phyloP scores from a whole-genome alignment of 2,888 invertebrate species.

The Phyllotreta striolata region DNA sequence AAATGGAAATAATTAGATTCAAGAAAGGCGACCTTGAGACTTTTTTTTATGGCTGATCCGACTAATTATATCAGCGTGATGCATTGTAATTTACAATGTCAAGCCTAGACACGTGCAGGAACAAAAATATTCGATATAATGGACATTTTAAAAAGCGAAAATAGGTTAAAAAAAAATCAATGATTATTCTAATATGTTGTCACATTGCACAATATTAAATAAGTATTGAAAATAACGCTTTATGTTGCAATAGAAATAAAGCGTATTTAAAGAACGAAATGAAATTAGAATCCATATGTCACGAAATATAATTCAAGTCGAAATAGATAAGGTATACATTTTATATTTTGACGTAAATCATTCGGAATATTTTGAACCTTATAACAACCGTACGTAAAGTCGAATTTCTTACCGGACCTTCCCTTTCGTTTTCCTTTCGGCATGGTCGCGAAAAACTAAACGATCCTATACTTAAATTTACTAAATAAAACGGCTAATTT shows the following conservation, averaged over 20 bases:
- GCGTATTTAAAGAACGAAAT: conserved; percentile 4
- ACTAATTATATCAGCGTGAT: too few species aligned
- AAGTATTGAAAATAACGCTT: too few species aligned
- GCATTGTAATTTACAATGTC: too few species aligned
- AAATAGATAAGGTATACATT: conserved; percentile 23
- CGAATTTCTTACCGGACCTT: conserved; percentile 70
- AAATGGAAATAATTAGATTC: not conserved
- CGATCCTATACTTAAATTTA: conserved; percentile 61
- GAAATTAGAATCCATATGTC: conserved; percentile 36
- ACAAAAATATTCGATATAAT: too few species aligned
- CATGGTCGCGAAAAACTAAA: conserved; percentile 66
- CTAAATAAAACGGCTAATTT: conserved; percentile 66
- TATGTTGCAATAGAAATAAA: not conserved
- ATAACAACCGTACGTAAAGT: conserved; percentile 28
- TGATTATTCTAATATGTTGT: too few species aligned
- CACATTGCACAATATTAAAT: too few species aligned
- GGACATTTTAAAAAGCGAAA: too few species aligned
- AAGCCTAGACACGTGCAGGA: too few species aligned
- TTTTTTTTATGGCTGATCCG: too few species aligned
- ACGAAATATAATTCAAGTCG: conserved; percentile 27
- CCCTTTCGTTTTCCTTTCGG: conserved; percentile 81
- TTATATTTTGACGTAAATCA: conserved; percentile 36
- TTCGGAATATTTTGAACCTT: conserved; percentile 24
- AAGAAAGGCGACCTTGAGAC: not conserved
- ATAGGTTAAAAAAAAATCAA: too few species aligned